Base-by-base conservation (phyloP, 53 echinoderm and acorn worm species). In the Glandiceps talaboti region DNA sequence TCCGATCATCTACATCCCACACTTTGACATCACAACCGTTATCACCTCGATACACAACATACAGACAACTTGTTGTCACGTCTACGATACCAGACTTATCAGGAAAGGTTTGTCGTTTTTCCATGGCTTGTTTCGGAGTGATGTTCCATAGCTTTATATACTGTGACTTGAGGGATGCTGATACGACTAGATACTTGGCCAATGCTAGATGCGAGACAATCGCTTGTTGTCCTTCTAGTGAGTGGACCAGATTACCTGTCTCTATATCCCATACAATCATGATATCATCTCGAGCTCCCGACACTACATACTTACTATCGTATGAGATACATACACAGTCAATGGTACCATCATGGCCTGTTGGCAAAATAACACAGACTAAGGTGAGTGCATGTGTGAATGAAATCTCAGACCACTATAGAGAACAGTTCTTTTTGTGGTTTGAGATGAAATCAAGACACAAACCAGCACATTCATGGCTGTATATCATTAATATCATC, bases 101-200 rank as follows among this genome's bases (percentile, higher is more conserved):
- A 0, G 75, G 86, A 82, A 88, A 90, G 73, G 85, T 90, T 29
- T 83, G 86, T 26, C 85, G 88, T 45, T 90, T 82, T 32, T 77
- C 78, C 0, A 80, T 72, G 1, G 89, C 77, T 75, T 93, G 89
- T 31, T 87, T 83, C 26, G 86, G 82, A 6, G 91, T 88, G 84
- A 91, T 86, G 82, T 93, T 93, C 99, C 99, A 97, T 26, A 97
- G 86, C 77, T 97, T 97, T 76, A 97, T 97, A 89, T 87, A 97
- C 26, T 91, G 93, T 0, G 90, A 89, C 33, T 84, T 82, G 30
- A 89, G 78, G 1, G 99, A 97, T 30, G 99, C 93, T 20, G 99
- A 93, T 31, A 94, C 86, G 25, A 97, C 83, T 28, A 91, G 80
- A 77, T 91, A 81, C 27, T 87, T 81, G 32, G 87, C 86, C 28